Conservation (phyloP, 1,140 invertebrate species). For the Mesaphorura yosii region DNA sequence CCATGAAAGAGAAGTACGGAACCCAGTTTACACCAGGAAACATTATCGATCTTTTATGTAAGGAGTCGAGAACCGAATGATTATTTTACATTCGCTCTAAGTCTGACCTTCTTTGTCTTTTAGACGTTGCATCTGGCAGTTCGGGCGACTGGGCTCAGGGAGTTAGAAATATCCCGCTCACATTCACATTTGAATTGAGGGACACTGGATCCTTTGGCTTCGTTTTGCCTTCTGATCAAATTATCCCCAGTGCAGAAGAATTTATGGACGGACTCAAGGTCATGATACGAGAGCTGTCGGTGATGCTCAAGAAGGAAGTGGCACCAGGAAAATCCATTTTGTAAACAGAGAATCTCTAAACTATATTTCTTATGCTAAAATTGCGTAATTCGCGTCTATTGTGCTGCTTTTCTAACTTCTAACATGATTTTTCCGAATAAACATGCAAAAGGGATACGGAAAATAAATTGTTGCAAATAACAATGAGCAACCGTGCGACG, state of each 20-base stretch:
- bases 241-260: slow-evolving; percentile 7
- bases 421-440: too few species aligned
- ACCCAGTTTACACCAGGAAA: slow-evolving; percentile 59
- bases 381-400: too few species aligned
- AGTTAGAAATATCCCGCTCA: slow-evolving; percentile 31
- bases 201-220: slow-evolving; percentile 54
- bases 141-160: slow-evolving; percentile 83
- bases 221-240: slow-evolving; percentile 7
- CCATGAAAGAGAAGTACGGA: slow-evolving; percentile 53
- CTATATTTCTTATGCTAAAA: too few species aligned
- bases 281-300: too few species aligned
- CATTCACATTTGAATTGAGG: slow-evolving; percentile 71
- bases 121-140: slow-evolving; percentile 48
- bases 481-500: too few species aligned
- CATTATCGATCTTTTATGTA: slow-evolving; percentile 61
- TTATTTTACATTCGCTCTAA: background rate
- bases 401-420: too few species aligned
- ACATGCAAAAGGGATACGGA: too few species aligned
- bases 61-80: slow-evolving; percentile 34
- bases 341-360: too few species aligned
- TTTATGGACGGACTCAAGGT: background rate
- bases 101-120: background rate
- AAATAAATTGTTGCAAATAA: too few species aligned
- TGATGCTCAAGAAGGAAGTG: too few species aligned
- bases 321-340: too few species aligned